Evolutionary conservation across 1,140 invertebrate species (phyloP).

Genomic region (Teleogryllus occipitalis): DNA sequence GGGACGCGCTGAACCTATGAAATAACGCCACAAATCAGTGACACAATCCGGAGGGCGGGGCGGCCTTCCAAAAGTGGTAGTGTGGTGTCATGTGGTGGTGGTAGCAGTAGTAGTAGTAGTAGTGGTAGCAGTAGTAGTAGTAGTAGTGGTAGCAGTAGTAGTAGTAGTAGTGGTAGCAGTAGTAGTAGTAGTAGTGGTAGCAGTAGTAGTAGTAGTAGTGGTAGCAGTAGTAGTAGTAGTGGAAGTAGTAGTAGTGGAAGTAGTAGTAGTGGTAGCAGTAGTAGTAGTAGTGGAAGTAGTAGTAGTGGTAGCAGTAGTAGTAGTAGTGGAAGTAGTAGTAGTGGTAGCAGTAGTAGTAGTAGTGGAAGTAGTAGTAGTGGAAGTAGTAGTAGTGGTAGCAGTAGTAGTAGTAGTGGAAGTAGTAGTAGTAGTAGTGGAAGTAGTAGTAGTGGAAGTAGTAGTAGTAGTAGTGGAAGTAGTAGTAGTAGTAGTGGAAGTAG

Average conservation of each 20-base stretch:
- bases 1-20: conserved; percentile 24
- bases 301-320: neutral
- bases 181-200: neutral
- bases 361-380: neutral
- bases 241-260: neutral
- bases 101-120: neutral
- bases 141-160: neutral
- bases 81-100: neutral
- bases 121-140: neutral
- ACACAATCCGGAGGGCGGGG: neutral
- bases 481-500: neutral
- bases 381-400: neutral
- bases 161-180: neutral
- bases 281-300: neutral
- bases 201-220: neutral
- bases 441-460: neutral
- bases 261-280: neutral
- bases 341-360: neutral
- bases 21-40: conserved; percentile 25
- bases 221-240: neutral
- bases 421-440: neutral
- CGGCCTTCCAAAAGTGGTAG: neutral
- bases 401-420: neutral
- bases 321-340: neutral
- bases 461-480: neutral